Evolutionary conservation across 2,113 vertebrate species (phyloP).

Genomic region (Xyliphius kryptos): DNA sequence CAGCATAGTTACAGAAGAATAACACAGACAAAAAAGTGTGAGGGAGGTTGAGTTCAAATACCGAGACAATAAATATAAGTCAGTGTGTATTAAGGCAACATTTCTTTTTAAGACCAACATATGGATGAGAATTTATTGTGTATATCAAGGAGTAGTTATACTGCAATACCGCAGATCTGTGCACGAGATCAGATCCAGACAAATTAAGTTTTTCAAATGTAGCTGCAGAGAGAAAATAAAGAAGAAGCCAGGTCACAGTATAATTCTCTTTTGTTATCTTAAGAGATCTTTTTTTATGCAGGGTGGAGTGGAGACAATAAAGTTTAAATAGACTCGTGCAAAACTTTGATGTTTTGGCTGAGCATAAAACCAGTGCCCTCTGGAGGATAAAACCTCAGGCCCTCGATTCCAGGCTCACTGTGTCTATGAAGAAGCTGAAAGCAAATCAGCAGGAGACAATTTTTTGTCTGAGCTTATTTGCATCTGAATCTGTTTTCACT

Average conservation of each 20-base stretch:
- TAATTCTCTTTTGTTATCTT: not conserved
- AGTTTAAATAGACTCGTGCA: constrained; percentile 22
- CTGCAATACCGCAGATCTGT: not conserved
- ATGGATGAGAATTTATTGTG: no score
- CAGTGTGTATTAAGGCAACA: no score
- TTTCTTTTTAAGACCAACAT: no score
- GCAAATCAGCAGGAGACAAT: not conserved
- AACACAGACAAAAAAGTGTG: no score
- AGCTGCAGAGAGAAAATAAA: not conserved
- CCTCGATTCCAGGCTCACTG: no score
- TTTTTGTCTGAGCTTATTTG: no score
- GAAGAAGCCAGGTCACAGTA: not conserved
- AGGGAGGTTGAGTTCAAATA: no score
- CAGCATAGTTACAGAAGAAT: no score
- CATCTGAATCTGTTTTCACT: no score
- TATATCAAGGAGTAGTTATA: no score
- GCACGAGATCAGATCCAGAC: not conserved
- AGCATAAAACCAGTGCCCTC: constrained; percentile 60
- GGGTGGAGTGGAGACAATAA: not conserved
- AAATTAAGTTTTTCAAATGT: not conserved
- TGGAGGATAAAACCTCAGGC: constrained; percentile 40
- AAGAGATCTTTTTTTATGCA: constrained; percentile 21
- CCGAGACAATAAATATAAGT: no score
- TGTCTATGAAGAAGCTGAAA: not conserved
- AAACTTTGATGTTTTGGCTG: constrained; percentile 20